Conservation (phyloP, 2,888 invertebrate genomes). For the Orgyia antiqua region DNA sequence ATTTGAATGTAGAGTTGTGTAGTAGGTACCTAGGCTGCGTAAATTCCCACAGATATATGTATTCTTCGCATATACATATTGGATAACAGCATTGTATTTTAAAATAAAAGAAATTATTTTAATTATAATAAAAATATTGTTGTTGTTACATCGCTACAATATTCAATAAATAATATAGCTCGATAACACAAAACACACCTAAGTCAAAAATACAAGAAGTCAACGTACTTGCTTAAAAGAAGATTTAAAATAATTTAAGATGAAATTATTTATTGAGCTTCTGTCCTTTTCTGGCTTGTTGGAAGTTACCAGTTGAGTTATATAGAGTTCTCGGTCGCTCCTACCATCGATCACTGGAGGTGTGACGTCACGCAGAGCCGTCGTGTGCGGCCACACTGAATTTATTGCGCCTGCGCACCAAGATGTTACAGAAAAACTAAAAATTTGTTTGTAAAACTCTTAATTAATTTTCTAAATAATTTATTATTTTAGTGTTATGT, state of each 20-base stretch:
- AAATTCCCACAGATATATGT: too few species aligned
- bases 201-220: slow-evolving; percentile 71
- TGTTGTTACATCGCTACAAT: slow-evolving; percentile 33
- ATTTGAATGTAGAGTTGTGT: too few species aligned
- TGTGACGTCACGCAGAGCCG: slow-evolving; percentile 77
- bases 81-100: too few species aligned
- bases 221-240: slow-evolving; percentile 68
- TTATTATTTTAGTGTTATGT: too few species aligned
- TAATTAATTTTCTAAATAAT: slow-evolving; percentile 31
- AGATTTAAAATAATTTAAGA: slow-evolving; percentile 72
- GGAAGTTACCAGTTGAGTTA: slow-evolving; percentile 27
- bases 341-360: slow-evolving; percentile 71
- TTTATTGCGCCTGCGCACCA: slow-evolving; percentile 74
- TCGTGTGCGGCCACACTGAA: slow-evolving; percentile 75
- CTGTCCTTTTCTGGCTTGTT: slow-evolving; percentile 45
- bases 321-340: slow-evolving; percentile 52
- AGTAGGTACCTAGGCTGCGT: too few species aligned
- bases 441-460: slow-evolving; percentile 33
- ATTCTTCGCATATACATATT: too few species aligned
- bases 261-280: slow-evolving; percentile 61
- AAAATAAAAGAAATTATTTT: slow-evolving; percentile 3
- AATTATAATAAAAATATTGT: slow-evolving; percentile 21
- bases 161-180: slow-evolving; percentile 41
- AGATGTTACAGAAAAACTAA: slow-evolving; percentile 54
- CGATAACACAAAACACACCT: slow-evolving; percentile 51